phyloP scores from a whole-genome alignment of 2,888 invertebrate genomes.

The Ceriagrion tenellum region DNA sequence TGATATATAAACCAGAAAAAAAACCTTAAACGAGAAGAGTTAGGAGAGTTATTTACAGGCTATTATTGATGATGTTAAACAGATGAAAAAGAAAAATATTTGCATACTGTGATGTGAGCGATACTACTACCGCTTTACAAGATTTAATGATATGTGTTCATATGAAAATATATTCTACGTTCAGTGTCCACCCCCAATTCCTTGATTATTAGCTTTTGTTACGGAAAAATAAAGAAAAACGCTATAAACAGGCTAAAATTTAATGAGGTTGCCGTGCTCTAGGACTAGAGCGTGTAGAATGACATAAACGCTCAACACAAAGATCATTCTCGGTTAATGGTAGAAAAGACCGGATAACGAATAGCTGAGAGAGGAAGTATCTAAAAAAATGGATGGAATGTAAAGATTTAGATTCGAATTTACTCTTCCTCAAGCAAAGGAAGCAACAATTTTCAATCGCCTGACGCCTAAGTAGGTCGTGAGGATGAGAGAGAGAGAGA shows the following conservation, averaged over 20 bases:
- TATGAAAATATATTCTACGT: constrained; percentile 60
- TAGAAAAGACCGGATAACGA: not conserved
- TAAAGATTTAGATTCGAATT: not conserved
- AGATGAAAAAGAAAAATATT: constrained; percentile 62
- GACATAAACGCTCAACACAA: not conserved
- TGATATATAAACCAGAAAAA: constrained; percentile 48
- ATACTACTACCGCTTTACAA: constrained; percentile 62
- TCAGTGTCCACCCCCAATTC: constrained; percentile 32
- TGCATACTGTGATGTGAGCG: constrained; percentile 65
- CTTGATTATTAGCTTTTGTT: constrained; percentile 61
- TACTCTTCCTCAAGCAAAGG: not conserved
- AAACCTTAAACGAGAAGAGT: constrained; percentile 19
- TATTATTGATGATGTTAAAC: constrained; percentile 41
- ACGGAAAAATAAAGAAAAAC: constrained; percentile 50
- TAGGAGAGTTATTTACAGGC: constrained; percentile 60
- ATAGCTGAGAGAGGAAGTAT: not conserved
- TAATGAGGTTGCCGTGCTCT: constrained; percentile 50
- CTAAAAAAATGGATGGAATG: not conserved
- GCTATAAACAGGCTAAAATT: constrained; percentile 45
- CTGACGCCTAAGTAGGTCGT: constrained; percentile 14
- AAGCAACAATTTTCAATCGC: not conserved
- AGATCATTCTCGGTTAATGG: not conserved
- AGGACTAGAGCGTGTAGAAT: constrained; percentile 21
- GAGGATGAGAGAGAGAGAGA: not conserved
- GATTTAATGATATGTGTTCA: constrained; percentile 65